Evolutionary conservation across 2,888 invertebrate species (phyloP), one percentile per base, ranked within the genome.

Genomic region (Oxyteleia sp.): DNA sequence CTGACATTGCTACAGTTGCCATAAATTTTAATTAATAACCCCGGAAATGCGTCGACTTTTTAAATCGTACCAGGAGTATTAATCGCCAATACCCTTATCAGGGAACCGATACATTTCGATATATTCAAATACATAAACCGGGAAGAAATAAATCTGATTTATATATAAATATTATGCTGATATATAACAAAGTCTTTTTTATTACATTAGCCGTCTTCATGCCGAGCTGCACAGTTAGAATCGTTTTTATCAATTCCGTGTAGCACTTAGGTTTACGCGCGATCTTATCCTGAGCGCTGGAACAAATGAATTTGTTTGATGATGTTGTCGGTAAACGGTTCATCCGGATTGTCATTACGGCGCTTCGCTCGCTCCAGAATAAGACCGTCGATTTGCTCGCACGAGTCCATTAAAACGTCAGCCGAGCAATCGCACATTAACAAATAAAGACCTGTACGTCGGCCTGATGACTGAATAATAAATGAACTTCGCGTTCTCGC

Each of bases 361-460:
- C 45, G 45, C 16, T 45, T 45, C 10, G 11, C 10, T 45, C 45
- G 11, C 45, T 16, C 16, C 8, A 16, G 16, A 45, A 10, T 16
- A 18, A 45, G 8, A 45, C 1, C 18, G 15, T 45, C 18, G 45
- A 45, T 16, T 45, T 16, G 45, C 45, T 45, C 45, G 45, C 16
- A 45, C 45, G 8, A 45, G 16, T 45, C 45, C 16, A 45, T 45
- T 45, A 45, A 45, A 45, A 45, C 16, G 45, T 45, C 45, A 45
- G 15, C 8, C 45, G 8, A 8, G 45, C 18, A 45, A 45, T 45
- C 45, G 45, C 18, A 18, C 45, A 16, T 45, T 45, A 45, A 45
- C 45, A 45, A 45, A 41, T 45, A 45, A 45, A 45, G 45, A 45
- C 11, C 18, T 45, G 45, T 8, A 45, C 45, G 45, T 45, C 45